Conservation (phyloP, 2,113 vertebrate genomes). For the Anhinga rufa region DNA sequence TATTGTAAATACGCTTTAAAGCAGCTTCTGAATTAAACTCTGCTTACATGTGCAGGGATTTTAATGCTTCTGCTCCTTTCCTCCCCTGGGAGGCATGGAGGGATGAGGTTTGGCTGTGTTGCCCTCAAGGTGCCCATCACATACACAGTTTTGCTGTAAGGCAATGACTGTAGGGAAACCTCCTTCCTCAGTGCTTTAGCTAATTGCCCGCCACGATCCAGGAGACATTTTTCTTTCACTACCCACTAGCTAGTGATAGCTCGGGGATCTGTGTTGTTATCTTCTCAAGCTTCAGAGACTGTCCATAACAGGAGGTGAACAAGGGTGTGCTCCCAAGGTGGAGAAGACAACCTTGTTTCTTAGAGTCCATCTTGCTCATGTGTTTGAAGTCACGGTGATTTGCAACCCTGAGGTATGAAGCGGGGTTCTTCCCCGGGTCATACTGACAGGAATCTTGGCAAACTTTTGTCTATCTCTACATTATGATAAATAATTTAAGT, state of each 20-base stretch:
- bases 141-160: background rate
- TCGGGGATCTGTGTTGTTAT: background rate
- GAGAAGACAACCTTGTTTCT: background rate
- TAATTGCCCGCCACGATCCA: background rate
- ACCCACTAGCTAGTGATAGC: background rate
- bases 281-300: background rate
- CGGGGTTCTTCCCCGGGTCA: background rate
- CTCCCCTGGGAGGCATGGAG: background rate
- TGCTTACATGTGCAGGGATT: background rate
- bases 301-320: background rate
- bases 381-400: background rate
- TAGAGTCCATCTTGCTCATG: fast-evolving
- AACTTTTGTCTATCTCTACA: background rate
- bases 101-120: background rate
- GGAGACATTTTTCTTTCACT: background rate
- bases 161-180: background rate
- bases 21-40: background rate
- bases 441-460: background rate
- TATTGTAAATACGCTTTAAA: background rate
- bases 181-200: background rate
- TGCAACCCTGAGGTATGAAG: background rate
- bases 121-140: background rate
- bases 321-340: fast-evolving
- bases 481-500: background rate
- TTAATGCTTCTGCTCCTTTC: background rate